A percentile compares a stretch with the other conserved stretches of the same genome.
Conservation (phyloP, 1,140 invertebrate species). For the Drosophila pachea region DNA sequence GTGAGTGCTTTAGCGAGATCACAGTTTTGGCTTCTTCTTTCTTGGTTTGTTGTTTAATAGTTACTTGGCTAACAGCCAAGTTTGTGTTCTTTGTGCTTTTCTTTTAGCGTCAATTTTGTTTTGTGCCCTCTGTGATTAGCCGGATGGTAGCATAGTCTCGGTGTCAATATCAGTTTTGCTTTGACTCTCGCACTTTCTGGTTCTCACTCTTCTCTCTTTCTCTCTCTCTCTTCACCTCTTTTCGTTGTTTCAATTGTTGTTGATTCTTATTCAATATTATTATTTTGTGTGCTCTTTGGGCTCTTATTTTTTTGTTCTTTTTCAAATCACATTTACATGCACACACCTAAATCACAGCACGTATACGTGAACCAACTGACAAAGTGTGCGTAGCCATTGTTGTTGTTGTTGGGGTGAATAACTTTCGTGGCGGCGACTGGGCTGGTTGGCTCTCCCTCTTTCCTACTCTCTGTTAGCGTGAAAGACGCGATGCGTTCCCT, state of each 20-base stretch:
- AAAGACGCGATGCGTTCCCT: slow-evolving; percentile 28
- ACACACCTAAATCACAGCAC: slow-evolving; percentile 58
- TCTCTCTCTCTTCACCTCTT: slow-evolving; percentile 29
- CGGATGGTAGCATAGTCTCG: slow-evolving; percentile 52
- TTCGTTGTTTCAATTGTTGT: slow-evolving; percentile 48
- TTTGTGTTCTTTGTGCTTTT: slow-evolving; percentile 48
- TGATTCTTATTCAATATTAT: slow-evolving; percentile 74
- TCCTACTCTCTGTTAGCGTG: slow-evolving; percentile 41
- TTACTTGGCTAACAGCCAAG: slow-evolving; percentile 49
- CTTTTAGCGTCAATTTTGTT: slow-evolving; percentile 63
- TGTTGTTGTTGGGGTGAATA: slow-evolving; percentile 73
- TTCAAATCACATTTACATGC: slow-evolving; percentile 44
- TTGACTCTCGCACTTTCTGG: background rate
- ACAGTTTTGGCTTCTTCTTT: slow-evolving; percentile 38
- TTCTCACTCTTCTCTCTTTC: slow-evolving; percentile 1
- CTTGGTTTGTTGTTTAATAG: slow-evolving; percentile 3
- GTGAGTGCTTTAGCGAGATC: slow-evolving; percentile 30
- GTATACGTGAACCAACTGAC: slow-evolving; percentile 51
- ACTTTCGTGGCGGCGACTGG: slow-evolving; percentile 70
- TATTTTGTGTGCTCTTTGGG: slow-evolving; percentile 62
- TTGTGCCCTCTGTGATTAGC: slow-evolving; percentile 69
- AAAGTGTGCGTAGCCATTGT: slow-evolving; percentile 34
- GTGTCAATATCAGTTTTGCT: slow-evolving; percentile 18
- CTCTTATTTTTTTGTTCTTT: slow-evolving; percentile 46
- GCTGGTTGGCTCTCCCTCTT: slow-evolving; percentile 58